Percentiles rank a stretch among this genome's conserved stretches.
These are phyloP conservation scores for Pollimyrus isidori DNA, from an alignment of 2,113 vertebrate species.

Conservation along the genomic window DNA sequence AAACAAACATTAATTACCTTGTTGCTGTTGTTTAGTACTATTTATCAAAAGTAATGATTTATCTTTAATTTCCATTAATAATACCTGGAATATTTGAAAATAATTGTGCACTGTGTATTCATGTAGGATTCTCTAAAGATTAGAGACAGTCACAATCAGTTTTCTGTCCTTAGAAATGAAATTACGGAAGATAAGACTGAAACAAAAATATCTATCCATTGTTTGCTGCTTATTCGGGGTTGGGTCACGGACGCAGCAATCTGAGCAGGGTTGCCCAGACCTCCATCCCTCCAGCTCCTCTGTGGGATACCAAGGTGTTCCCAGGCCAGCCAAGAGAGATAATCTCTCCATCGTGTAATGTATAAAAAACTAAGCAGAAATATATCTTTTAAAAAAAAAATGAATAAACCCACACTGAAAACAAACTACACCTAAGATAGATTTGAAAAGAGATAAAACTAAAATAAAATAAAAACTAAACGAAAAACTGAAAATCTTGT, in stretches of 20 bases:
- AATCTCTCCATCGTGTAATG: neutral
- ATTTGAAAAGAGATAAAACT: neutral
- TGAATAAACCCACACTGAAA: neutral
- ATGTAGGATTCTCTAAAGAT: neutral
- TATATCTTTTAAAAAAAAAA: neutral
- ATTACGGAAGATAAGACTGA: neutral
- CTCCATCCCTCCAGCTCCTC: neutral
- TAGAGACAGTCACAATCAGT: neutral
- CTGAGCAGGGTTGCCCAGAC: neutral
- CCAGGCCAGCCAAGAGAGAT: neutral
- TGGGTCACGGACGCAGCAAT: neutral
- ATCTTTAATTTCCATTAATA: neutral
- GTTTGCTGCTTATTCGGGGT: neutral
- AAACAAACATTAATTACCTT: neutral
- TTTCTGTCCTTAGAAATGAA: neutral
- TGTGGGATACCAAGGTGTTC: neutral
- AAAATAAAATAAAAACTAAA: neutral
- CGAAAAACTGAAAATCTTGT: neutral
- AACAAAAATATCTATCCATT: neutral
- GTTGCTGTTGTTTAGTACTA: neutral
- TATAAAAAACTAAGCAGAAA: neutral
- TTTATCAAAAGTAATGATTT: neutral
- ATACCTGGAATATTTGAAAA: neutral
- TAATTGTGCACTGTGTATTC: neutral
- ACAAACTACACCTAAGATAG: neutral